Evolutionary conservation across 2,888 invertebrate genomes (phyloP), one percentile per base, ranked within the genome.

Genomic region (Hydriomena furcata): DNA sequence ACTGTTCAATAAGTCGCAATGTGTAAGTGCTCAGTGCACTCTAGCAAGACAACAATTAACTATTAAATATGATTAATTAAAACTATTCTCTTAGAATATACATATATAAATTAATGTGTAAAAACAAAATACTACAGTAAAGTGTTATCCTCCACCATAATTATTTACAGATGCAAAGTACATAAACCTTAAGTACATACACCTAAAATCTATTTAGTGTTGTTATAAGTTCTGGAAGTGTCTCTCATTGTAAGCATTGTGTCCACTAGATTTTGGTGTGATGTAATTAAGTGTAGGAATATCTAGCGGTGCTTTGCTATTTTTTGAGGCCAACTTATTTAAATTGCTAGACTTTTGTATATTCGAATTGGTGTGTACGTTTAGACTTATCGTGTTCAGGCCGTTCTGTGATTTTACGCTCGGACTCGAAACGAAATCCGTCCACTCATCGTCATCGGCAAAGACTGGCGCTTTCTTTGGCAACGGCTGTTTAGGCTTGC

Each of bases 201-300:
- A 50, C 7, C 10, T 24, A 52, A 41, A 36, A 42, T 34, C 43
- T 38, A 25, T 43, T 43, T 43, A 12, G 60, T 66, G 72, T 69
- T 76, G 91, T 91, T 91, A 91, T 91, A 91, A 91, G 67, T 91
- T 91, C 79, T 91, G 89, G 59, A 91, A 89, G 68, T 91, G 91
- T 69, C 82, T 85, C 42, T 87, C 82, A 44, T 78, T 84, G 51
- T 80, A 84, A 32, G 78, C 61, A 56, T 77, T 84, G 47, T 76
- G 77, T 42, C 66, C 73, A 53, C 69, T 76, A 4, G 84, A 71
- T 71, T 91, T 91, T 0, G 91, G 88, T 30, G 90, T 90, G 47
- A 89, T 84, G 57, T 91, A 91, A 63, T 85, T 90, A 49, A 91
- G 68, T 11, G 80, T 75, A 2, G 91, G 91, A 60, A 91, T 83